Evolutionary conservation across 2,797 vertebrate genomes (phyloP), one percentile per base, ranked within the genome.

Genomic region (Potorous gilbertii): DNA sequence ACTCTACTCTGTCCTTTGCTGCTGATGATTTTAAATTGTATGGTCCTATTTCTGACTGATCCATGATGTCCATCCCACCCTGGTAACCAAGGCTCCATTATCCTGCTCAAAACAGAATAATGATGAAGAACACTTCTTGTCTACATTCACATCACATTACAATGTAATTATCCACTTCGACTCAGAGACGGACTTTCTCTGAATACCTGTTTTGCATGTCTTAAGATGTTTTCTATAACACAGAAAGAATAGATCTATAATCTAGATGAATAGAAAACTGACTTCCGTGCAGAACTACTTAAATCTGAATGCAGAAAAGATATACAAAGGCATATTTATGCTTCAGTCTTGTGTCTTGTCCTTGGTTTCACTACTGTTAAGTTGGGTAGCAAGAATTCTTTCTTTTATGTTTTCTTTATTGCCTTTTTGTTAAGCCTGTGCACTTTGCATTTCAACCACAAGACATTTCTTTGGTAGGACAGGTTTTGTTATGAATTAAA

Each of bases 381-480:
- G 31, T 34, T 46, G 91, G 3, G 8, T 95, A 98, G 92, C 14
- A 74, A 95, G 81, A 96, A 97, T 94, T 90, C 55, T 96, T 74
- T 97, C 54, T 96, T 81, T 97, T 92, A n/a, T 50, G 34, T 92
- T 93, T 74, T 91, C 74, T 95, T 94, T 97, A 57, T 92, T 97
- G 92, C 92, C 96, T 97, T 98, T 54, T 28, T 94, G 93, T 74
- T 97, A 96, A 95, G 14, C n/a, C 93, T 92, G 40, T 90, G 92
- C 92, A 81, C 95, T 96, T 96, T 90, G 27, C 96, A 95, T 95
- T 98, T 98, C 81, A 97, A 90, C 97, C 97, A 98, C 97, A 98
- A 98, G 98, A 94, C 93, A 92, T 81, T 93, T 93, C 27, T 66
- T 97, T 92, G 94, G 94, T 95, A 96, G 97, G 96, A 97, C 93